These are phyloP conservation scores for Apostichopus japonicus DNA, from an alignment of 35 echinoderm and acorn worm species.

Conservation along the genomic window DNA sequence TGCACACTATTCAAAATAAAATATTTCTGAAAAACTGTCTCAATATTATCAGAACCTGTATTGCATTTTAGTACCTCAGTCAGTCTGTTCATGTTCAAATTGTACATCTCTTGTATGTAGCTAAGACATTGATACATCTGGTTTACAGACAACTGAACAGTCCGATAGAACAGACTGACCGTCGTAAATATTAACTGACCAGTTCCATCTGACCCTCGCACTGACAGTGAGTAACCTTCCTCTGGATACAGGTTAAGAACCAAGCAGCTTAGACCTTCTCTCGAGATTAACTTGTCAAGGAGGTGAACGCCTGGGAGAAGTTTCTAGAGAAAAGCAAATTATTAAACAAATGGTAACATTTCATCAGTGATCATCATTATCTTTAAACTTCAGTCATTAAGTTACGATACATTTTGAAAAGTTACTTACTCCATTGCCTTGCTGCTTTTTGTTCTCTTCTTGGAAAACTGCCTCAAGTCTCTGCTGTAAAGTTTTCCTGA, in stretches of 20 bases:
- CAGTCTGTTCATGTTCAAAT: too few species aligned
- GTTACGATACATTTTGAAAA: neutral
- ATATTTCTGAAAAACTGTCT: too few species aligned
- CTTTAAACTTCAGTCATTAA: neutral
- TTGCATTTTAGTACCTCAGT: too few species aligned
- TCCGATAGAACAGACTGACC: neutral
- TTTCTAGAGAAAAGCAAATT: conserved; percentile 57
- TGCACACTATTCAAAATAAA: too few species aligned
- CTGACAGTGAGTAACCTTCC: conserved; percentile 89
- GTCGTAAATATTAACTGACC: conserved; percentile 52
- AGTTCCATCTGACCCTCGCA: conserved; percentile 72
- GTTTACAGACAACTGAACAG: neutral
- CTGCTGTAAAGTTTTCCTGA: conserved; percentile 69
- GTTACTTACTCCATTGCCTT: conserved; percentile 65
- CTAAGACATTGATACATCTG: too few species aligned
- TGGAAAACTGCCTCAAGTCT: conserved; percentile 63
- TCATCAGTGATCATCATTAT: neutral
- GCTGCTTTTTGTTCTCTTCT: conserved; percentile 65
- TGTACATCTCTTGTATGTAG: too few species aligned
- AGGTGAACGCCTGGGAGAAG: conserved; percentile 83
- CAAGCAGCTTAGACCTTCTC: conserved; percentile 91
- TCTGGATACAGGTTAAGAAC: conserved; percentile 91
- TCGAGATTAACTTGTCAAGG: conserved; percentile 79
- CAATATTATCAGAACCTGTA: too few species aligned
- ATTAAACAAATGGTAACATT: neutral